Evolutionary conservation across 2,797 vertebrate genomes (phyloP).

Genomic region (Paramormyrops hopkinsi): DNA sequence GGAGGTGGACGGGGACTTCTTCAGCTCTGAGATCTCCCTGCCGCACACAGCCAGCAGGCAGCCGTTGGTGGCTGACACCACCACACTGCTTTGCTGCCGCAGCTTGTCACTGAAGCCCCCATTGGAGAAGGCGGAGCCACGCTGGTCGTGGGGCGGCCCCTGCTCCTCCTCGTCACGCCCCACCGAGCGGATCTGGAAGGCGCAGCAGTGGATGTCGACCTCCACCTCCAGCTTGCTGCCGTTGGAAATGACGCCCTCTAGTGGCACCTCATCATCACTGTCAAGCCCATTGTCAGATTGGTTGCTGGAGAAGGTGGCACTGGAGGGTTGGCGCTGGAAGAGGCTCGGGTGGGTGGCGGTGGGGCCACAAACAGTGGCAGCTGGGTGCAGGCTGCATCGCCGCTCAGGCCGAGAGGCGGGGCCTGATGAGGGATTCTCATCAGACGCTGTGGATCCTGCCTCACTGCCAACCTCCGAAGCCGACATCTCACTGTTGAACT

Average conservation of each 20-base stretch:
- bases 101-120: conserved; percentile 56
- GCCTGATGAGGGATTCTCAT: conserved; percentile 70
- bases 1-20: conserved; percentile 83
- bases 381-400: conserved; percentile 84
- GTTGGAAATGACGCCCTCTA: conserved; percentile 86
- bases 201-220: conserved; percentile 93
- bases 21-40: conserved; percentile 78
- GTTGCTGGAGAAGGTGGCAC: conserved; percentile 86
- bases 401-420: conserved; percentile 71
- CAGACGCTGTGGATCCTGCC: conserved; percentile 88
- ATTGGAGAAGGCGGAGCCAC: conserved; percentile 48
- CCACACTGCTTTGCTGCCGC: conserved; percentile 79
- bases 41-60: conserved; percentile 69
- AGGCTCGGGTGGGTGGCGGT: conserved; percentile 48
- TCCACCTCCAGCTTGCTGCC: conserved; percentile 93
- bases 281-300: conserved; percentile 94
- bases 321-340: conserved; percentile 88
- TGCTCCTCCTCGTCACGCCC: conserved; percentile 50
- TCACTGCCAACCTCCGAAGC: conserved; percentile 92
- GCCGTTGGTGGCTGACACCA: conserved; percentile 71
- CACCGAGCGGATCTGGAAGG: conserved; percentile 70
- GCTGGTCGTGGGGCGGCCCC: conserved; percentile 53
- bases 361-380: conserved; percentile 54
- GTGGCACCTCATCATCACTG: conserved; percentile 86
- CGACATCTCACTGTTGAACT: conserved; percentile 87